Evolutionary conservation across 2,113 vertebrate species (phyloP).

Genomic region (Myiagra hebetior): DNA sequence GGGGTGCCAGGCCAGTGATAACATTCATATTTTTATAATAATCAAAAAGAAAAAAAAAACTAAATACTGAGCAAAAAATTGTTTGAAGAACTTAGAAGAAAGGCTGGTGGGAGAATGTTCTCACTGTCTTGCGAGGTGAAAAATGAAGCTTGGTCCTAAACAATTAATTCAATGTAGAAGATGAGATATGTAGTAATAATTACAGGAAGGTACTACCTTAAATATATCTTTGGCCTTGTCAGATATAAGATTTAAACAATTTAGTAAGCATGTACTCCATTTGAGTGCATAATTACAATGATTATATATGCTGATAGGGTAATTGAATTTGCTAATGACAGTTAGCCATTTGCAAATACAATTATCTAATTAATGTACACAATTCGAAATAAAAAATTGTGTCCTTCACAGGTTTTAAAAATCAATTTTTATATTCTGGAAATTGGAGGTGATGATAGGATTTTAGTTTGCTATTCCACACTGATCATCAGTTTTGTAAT

Average conservation of each 20-base stretch:
- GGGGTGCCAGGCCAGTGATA: neutral
- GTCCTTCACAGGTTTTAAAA: neutral
- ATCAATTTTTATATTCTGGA: neutral
- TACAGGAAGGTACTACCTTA: neutral
- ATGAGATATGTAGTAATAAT: neutral
- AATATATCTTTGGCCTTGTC: neutral
- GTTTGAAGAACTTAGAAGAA: neutral
- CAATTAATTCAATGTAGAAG: neutral
- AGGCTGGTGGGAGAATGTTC: neutral
- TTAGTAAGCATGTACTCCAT: neutral
- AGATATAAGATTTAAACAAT: neutral
- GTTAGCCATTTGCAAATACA: neutral
- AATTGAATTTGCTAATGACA: neutral
- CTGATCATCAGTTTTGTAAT: neutral
- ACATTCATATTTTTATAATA: neutral
- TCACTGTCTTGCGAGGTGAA: neutral
- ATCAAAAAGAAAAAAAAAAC: neutral
- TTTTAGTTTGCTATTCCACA: neutral
- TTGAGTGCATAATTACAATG: neutral
- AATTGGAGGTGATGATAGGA: neutral
- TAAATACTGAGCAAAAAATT: neutral
- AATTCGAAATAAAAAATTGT: neutral
- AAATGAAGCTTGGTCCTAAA: neutral
- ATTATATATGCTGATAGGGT: neutral
- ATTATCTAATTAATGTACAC: neutral